Percentiles rank a stretch among this genome's conserved stretches.
phyloP scores from a whole-genome alignment of 2,888 invertebrate species.

The Therioaphis trifolii region DNA sequence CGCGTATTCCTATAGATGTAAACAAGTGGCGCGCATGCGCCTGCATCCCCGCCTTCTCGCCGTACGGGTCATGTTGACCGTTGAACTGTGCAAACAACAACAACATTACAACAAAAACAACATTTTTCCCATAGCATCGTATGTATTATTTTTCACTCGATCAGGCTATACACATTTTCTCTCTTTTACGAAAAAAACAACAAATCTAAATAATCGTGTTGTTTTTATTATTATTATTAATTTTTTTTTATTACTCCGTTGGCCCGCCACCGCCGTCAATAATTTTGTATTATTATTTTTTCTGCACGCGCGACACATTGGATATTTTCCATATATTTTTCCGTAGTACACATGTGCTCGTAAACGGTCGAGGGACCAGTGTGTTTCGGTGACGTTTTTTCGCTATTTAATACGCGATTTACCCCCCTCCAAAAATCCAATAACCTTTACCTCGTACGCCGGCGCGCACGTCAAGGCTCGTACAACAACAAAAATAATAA shows the following conservation, averaged over 20 bases:
- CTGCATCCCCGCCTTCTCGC: slow-evolving; percentile 45
- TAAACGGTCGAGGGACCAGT: background rate
- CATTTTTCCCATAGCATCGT: slow-evolving; percentile 57
- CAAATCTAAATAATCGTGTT: background rate
- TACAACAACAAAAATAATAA: slow-evolving; percentile 22
- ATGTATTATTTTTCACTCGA: slow-evolving; percentile 10
- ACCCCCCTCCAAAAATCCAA: slow-evolving; percentile 1
- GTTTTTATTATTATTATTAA: no score
- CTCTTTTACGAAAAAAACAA: slow-evolving; percentile 14
- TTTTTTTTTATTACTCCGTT: no score
- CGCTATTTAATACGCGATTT: background rate
- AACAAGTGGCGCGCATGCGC: slow-evolving; percentile 72
- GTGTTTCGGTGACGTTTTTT: background rate
- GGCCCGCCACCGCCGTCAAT: background rate
- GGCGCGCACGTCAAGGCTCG: background rate
- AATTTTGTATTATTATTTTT: background rate
- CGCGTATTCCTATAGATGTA: slow-evolving; percentile 68
- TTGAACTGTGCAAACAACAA: slow-evolving; percentile 64
- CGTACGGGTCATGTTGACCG: slow-evolving; percentile 66
- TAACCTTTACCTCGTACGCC: slow-evolving; percentile 20
- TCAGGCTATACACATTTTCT: background rate
- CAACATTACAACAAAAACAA: slow-evolving; percentile 58
- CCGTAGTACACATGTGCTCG: background rate
- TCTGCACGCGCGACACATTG: no score
- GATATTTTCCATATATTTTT: no score